These are phyloP conservation scores for Phytoseiulus persimilis DNA, from an alignment of 2,888 invertebrate genomes.

Conservation along the genomic window DNA sequence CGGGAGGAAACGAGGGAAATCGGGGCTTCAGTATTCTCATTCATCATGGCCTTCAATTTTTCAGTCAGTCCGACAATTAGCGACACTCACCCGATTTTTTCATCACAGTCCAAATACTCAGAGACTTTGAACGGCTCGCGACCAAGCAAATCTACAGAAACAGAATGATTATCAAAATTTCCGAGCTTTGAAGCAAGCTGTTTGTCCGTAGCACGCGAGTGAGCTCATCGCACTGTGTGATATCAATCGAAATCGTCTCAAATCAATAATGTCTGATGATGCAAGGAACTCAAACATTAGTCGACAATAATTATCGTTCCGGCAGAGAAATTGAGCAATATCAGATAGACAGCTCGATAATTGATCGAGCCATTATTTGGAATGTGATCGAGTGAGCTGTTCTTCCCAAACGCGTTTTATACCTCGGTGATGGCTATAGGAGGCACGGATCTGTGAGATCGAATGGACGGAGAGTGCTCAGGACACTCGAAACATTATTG, in stretches of 20 bases:
- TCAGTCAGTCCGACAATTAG: background rate
- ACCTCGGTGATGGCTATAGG: background rate
- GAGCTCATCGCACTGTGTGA: slow-evolving; percentile 38
- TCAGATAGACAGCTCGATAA: background rate
- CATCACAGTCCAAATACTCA: background rate
- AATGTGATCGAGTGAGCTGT: background rate
- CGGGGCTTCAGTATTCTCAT: no score
- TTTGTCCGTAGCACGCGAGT: background rate
- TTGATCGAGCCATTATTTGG: background rate
- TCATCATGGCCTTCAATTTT: no score
- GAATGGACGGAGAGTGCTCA: background rate
- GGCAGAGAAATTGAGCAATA: background rate
- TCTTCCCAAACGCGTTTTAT: background rate
- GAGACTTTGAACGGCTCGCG: background rate
- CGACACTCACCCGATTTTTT: background rate
- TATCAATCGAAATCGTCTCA: background rate
- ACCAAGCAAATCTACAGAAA: no score
- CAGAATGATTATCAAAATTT: background rate
- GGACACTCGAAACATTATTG: background rate
- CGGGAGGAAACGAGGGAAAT: no score
- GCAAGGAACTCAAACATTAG: background rate
- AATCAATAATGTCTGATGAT: background rate
- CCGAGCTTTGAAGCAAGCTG: background rate
- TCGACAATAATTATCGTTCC: background rate
- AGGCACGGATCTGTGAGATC: background rate